Base-by-base conservation (phyloP, 2,113 vertebrate species). In the Rallus limicola region DNA sequence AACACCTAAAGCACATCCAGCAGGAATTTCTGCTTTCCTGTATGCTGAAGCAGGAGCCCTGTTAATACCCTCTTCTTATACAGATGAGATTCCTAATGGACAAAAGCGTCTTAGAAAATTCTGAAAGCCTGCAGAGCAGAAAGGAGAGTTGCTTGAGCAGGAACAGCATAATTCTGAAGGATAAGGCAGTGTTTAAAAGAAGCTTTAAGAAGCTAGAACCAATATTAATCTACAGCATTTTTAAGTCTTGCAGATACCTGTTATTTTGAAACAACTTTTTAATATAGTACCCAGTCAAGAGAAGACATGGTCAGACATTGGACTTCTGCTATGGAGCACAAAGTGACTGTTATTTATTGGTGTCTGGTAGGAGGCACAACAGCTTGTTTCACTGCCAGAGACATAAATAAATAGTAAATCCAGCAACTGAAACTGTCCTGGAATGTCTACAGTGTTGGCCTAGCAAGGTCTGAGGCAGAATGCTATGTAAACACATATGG, bases 331-430 rank as follows among this genome's bases (percentile, higher is more conserved):
- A 1, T 34, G 23, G 36, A 86, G 28, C 10, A 29, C 34, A 33
- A 74, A 83, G 76, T 59, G 33, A 13, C 16, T 2, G 10, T 25
- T 82, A 53, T 88, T 88, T 48, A 59, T 52, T 86, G 9, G 23
- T 90, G 46, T 71, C 71, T 68, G 48, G 59, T 28, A 67, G 31
- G 36, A 93, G 48, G 59, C 55, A 82, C 31, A 83, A 65, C 34
- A 93, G n/a, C 64, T 86, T 68, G 12, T 78, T 90, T 33, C 42
- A 93, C 80, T 95, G 65, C 83, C 48, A 65, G 64, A 86, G 87
- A 80, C 74, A 67, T 76, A 72, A 96, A 87, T n/a, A 79, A 95
- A 63, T 50, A 70, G 19, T 76, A 95, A 81, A 25, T 92, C 8
- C 34, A 84, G 64, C 63, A 63, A 40, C 72, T 68, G 72, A 81